Percentiles rank a stretch among this genome's conserved stretches.
These are phyloP conservation scores for Ophonus ardosiacus DNA, from an alignment of 2,888 invertebrate species.

Conservation along the genomic window DNA sequence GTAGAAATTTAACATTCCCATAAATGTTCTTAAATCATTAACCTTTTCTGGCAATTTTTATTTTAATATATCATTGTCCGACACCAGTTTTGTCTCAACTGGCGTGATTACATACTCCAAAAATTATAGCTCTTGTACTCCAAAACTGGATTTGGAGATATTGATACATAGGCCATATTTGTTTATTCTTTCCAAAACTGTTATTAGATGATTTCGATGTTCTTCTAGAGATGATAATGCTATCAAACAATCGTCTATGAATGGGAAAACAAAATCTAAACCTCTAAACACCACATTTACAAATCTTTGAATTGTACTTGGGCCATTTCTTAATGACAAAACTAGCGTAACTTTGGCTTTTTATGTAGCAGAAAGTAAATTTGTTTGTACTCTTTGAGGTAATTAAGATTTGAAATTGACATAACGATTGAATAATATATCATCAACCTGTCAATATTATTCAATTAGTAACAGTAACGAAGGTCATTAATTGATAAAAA, in stretches of 20 bases:
- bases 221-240: background rate
- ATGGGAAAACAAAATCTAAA: background rate
- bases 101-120: background rate
- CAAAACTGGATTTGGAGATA: background rate
- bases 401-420: too few relatives aligned
- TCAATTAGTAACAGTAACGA: too few relatives aligned
- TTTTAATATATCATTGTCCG: background rate
- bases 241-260: background rate
- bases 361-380: too few relatives aligned
- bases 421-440: too few relatives aligned
- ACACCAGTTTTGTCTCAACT: background rate
- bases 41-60: background rate
- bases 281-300: background rate
- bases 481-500: too few relatives aligned
- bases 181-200: background rate
- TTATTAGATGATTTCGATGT: background rate
- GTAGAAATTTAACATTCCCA: constrained; percentile 70
- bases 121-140: background rate
- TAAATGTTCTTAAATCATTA: constrained; percentile 61
- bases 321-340: background rate
- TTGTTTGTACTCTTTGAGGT: too few relatives aligned
- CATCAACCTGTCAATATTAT: too few relatives aligned
- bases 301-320: background rate
- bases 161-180: background rate
- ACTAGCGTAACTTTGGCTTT: too few relatives aligned